Evolutionary conservation across 2,113 vertebrate genomes (phyloP), one percentile per base, ranked within the genome.

Genomic region (Gobius niger): DNA sequence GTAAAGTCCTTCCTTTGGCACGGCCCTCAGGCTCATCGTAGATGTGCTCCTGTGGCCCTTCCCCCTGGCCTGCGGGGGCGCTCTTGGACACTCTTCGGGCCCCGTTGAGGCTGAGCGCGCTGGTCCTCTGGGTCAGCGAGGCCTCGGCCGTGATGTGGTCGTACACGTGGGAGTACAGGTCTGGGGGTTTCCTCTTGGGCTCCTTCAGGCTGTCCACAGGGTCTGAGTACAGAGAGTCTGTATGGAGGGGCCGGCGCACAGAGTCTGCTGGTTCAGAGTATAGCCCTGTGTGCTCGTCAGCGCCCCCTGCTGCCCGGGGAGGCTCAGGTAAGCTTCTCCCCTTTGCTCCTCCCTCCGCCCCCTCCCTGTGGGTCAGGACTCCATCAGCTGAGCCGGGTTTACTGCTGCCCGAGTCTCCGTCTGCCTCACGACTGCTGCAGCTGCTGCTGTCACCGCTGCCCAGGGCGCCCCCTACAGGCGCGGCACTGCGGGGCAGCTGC

Each of bases 241-340:
- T 72, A 2, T 44, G 77, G 54, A 66, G 70, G 40, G 86, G 81
- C 24, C 91, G n/a, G 12, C 93, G 95, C 46, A 99, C 83, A 0
- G 94, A 92, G 68, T 99, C 98, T 62, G 93, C 90, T 1, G 98
- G 98, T 77, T 99, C 98, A 0, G 98, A 95, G 75, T 99, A 99
- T 24, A 97, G 82, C 0, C 84, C 85, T 52, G 65, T 59, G 0
- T 19, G 80, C 65, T 94, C 93, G 7, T 94, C 86, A 9, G 9
- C 0, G 86, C 15, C 0, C 42, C 18, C 67, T 24, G 64, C 5
- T 0, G 3, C n/a, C 9, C 69, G 81, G 9, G 93, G 93, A 4
- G 90, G 92, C 44, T 95, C 95, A 0, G 94, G 95, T 77, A 95
- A 89, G 73, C 78, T 92, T 61, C 93, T 91, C 4, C 81, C 84